Evolutionary conservation across 2,888 invertebrate species (phyloP), one percentile per base, ranked within the genome.

Genomic region (Agrochola litura): DNA sequence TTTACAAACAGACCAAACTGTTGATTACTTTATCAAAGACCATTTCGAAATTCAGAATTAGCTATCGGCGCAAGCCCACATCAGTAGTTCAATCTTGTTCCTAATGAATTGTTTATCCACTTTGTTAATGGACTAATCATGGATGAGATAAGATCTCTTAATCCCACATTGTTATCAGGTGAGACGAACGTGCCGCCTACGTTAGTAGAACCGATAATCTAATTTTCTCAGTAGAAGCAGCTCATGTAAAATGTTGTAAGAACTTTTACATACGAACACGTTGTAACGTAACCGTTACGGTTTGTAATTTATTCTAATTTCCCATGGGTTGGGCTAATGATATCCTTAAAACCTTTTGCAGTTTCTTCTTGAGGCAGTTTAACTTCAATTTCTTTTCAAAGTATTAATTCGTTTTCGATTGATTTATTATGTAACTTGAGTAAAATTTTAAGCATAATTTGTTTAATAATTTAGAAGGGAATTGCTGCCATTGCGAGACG

Each of bases 221-320:
- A 81, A 89, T 88, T 88, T 81, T 77, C 83, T 79, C 68, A 63
- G 74, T 70, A 69, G 65, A 69, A 76, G 46, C 71, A 73, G 71
- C 77, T 76, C 79, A 77, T 80, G 79, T 82, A 80, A 82, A 82
- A 84, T 79, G 78, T 76, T 74, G 68, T 70, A 84, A 66, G 69
- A 76, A 83, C 79, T 85, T 84, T 81, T 82, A 76, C 75, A 86
- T 80, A 73, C 71, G 81, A 84, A 86, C 86, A 88, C 86, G 82
- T 80, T 52, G 77, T 89, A 88, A 88, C 81, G 85, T 80, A 85
- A 82, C 84, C 86, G 88, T 89, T 88, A 89, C 90, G 83, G 89
- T 90, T 89, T 90, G 92, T 93, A 94, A 94, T 94, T 93, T 92
- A 91, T 93, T 94, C 90, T 95, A 95, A 96, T 96, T 96, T 95